A percentile compares a stretch with the other conserved stretches of the same genome.
These are phyloP conservation scores for Natator depressus DNA, from an alignment of 2,113 vertebrate genomes.

Conservation along the genomic window DNA sequence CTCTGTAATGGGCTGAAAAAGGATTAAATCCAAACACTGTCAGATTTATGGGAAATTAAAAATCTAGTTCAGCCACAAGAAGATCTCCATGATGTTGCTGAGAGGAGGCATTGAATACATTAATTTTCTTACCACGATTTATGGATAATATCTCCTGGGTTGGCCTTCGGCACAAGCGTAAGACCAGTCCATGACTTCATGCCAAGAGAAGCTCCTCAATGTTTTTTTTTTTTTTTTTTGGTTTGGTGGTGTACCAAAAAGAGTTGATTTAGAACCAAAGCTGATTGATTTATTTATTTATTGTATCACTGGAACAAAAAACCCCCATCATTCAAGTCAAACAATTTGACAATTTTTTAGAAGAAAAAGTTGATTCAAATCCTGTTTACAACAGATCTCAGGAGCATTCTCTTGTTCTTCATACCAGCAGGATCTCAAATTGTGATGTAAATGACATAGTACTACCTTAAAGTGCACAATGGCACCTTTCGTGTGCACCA, in stretches of 20 bases:
- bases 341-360: not conserved
- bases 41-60: not conserved
- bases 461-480: not conserved
- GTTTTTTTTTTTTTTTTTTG: not conserved
- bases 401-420: not conserved
- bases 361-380: not conserved
- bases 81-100: not conserved
- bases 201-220: conserved; percentile 16
- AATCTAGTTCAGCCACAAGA: conserved; percentile 17
- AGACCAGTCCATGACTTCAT: not conserved
- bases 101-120: not conserved
- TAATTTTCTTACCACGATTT: not conserved
- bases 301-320: not conserved
- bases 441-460: not conserved
- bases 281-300: too few species aligned
- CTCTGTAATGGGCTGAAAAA: not conserved
- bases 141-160: not conserved
- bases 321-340: not conserved
- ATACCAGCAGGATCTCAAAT: not conserved
- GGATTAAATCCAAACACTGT: not conserved
- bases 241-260: conserved; percentile 31
- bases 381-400: not conserved
- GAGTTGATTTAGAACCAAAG: not conserved
- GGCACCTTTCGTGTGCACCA: not conserved
- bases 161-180: not conserved